Conservation (phyloP, 2,113 vertebrate genomes). For the Rhipidura dahli region DNA sequence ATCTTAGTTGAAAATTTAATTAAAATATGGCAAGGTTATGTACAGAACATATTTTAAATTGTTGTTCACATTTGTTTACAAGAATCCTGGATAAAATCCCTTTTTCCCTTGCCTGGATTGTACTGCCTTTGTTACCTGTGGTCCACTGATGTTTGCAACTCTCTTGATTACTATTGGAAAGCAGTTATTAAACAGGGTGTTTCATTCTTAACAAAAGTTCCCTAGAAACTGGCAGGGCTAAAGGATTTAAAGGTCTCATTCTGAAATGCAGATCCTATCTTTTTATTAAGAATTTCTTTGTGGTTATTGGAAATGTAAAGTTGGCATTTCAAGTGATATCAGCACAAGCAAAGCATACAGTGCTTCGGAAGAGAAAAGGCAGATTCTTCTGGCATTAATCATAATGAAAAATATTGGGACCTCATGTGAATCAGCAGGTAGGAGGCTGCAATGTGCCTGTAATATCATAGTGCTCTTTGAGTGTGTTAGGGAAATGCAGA, state of each 20-base stretch:
- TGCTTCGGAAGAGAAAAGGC: neutral
- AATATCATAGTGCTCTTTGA: neutral
- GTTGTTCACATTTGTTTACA: neutral
- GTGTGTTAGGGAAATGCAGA: neutral
- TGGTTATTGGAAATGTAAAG: slow-evolving; percentile 52
- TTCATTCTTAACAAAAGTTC: neutral
- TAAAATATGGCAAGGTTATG: neutral
- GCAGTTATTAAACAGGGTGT: neutral
- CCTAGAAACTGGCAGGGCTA: neutral
- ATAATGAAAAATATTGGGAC: slow-evolving; percentile 22
- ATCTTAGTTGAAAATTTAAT: neutral
- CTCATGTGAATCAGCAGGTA: slow-evolving; percentile 23
- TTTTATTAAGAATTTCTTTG: slow-evolving; percentile 56
- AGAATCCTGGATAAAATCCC: neutral
- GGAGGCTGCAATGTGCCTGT: neutral
- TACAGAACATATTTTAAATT: neutral
- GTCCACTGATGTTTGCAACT: neutral
- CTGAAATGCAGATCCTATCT: slow-evolving; percentile 45
- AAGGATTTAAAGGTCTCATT: slow-evolving; percentile 48
- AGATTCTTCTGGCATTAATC: slow-evolving; percentile 19
- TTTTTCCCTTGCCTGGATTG: neutral
- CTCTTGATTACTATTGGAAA: neutral
- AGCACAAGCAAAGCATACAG: neutral
- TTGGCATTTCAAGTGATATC: slow-evolving; percentile 48
- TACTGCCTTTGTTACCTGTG: neutral